Conservation (phyloP, 2,888 invertebrate species). For the Ganaspis brasiliensis region DNA sequence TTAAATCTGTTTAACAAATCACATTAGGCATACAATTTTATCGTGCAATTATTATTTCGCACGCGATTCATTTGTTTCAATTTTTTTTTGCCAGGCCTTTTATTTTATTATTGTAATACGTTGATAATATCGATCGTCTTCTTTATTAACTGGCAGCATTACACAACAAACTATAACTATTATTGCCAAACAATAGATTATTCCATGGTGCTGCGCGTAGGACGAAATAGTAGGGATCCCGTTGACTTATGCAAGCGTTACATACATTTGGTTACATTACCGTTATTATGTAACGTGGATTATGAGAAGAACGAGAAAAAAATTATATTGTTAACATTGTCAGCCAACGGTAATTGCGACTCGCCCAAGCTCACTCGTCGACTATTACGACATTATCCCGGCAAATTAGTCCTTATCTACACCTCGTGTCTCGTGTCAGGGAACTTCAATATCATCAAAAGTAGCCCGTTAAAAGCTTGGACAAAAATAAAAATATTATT, state of each 20-base stretch:
- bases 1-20: constrained; percentile 22
- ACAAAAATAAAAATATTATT: no score
- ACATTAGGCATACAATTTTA: background rate
- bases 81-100: constrained; percentile 35
- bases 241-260: constrained; percentile 78
- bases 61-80: background rate
- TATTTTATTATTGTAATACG: background rate
- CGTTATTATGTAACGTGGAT: constrained; percentile 75
- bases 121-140: constrained; percentile 61
- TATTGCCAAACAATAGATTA: constrained; percentile 77
- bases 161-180: constrained; percentile 73
- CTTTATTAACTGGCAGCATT: constrained; percentile 71
- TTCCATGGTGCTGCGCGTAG: constrained; percentile 64
- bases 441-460: no score
- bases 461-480: no score
- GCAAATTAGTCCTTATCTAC: constrained; percentile 50
- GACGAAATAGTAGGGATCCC: constrained; percentile 65
- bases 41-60: constrained; percentile 26
- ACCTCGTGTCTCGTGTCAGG: background rate
- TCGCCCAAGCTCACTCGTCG: constrained; percentile 49
- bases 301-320: constrained; percentile 69
- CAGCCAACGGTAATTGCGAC: constrained; percentile 55
- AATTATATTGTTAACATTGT: constrained; percentile 61
- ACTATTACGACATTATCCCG: constrained; percentile 56
- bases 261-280: constrained; percentile 80